Evolutionary conservation across 1,140 invertebrate species (phyloP).

Genomic region (Belonocnema kinseyi): DNA sequence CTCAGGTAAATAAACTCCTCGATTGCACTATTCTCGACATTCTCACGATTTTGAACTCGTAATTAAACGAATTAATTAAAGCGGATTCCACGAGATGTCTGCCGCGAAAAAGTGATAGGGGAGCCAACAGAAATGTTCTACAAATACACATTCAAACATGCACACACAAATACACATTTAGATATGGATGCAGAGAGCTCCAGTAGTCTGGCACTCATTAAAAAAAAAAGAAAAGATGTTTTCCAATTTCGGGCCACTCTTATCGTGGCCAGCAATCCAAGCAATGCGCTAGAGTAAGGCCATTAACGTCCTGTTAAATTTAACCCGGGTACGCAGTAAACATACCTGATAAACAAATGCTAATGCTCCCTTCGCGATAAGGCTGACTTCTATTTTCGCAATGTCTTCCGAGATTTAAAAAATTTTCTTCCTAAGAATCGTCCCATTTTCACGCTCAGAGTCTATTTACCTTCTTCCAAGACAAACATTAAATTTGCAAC

Average conservation of each 20-base stretch:
- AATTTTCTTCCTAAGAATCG: slow-evolving; percentile 40
- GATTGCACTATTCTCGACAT: too few species aligned
- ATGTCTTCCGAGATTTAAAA: slow-evolving; percentile 51
- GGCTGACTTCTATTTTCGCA: slow-evolving; percentile 52
- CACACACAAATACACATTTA: too few species aligned
- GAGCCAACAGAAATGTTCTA: too few species aligned
- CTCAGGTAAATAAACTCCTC: too few species aligned
- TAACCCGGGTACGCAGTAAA: slow-evolving; percentile 52
- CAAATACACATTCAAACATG: too few species aligned
- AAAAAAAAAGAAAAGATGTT: slow-evolving; percentile 53
- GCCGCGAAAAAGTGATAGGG: too few species aligned
- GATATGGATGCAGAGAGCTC: slow-evolving; percentile 18
- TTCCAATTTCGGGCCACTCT: slow-evolving; percentile 55
- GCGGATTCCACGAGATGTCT: too few species aligned
- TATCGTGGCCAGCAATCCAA: slow-evolving; percentile 52
- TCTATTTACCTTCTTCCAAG: background rate
- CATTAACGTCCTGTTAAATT: slow-evolving; percentile 57
- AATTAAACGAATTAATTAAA: too few species aligned
- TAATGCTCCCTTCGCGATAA: slow-evolving; percentile 52
- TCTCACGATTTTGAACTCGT: too few species aligned
- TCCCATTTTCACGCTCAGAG: background rate
- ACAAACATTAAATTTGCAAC: too few species aligned
- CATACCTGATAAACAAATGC: slow-evolving; percentile 56
- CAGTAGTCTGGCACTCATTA: slow-evolving; percentile 25
- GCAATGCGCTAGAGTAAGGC: slow-evolving; percentile 45